Percentiles rank a stretch among this genome's conserved stretches.
Conservation (phyloP, 2,888 invertebrate species). For the Chrysotoxum bicinctum region DNA sequence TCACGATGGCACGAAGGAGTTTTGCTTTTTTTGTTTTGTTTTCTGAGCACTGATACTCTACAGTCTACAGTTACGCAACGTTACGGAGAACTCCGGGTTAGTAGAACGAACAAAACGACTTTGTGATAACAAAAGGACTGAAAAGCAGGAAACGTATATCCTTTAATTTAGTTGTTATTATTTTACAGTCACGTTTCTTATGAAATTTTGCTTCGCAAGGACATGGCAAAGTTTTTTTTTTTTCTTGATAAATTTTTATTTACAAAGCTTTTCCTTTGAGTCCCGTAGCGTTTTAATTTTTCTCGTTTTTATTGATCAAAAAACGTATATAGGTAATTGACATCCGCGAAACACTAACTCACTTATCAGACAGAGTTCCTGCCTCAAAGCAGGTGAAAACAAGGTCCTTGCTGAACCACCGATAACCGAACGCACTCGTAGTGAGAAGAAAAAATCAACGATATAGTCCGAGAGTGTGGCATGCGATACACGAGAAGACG, state of each 20-base stretch:
- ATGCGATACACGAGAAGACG: slow-evolving; percentile 53
- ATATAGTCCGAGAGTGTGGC: slow-evolving; percentile 30
- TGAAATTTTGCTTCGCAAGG: slow-evolving; percentile 15
- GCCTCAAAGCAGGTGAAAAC: slow-evolving; percentile 12
- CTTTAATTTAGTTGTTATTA: slow-evolving; percentile 35
- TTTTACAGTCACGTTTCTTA: slow-evolving; percentile 7
- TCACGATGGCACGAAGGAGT: slow-evolving; percentile 30
- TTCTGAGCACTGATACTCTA: not conserved
- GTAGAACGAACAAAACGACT: slow-evolving; percentile 42
- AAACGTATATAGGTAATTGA: slow-evolving; percentile 26
- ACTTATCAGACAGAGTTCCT: not conserved
- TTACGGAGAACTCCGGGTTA: slow-evolving; percentile 59
- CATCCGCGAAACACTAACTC: slow-evolving; percentile 22
- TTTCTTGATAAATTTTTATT: not conserved
- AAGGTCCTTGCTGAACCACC: slow-evolving; percentile 40
- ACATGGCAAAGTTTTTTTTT: not conserved
- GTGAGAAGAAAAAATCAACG: slow-evolving; percentile 34
- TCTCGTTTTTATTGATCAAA: slow-evolving; percentile 51
- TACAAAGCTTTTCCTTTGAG: slow-evolving; percentile 7
- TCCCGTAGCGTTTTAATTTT: not conserved
- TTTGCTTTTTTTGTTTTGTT: slow-evolving; percentile 5
- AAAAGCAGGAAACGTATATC: slow-evolving; percentile 35
- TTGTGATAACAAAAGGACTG: not conserved
- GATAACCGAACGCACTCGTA: slow-evolving; percentile 2
- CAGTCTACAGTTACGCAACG: slow-evolving; percentile 63